These are phyloP conservation scores for Cheilosia pagana DNA, from an alignment of 2,888 invertebrate genomes.

Conservation along the genomic window DNA sequence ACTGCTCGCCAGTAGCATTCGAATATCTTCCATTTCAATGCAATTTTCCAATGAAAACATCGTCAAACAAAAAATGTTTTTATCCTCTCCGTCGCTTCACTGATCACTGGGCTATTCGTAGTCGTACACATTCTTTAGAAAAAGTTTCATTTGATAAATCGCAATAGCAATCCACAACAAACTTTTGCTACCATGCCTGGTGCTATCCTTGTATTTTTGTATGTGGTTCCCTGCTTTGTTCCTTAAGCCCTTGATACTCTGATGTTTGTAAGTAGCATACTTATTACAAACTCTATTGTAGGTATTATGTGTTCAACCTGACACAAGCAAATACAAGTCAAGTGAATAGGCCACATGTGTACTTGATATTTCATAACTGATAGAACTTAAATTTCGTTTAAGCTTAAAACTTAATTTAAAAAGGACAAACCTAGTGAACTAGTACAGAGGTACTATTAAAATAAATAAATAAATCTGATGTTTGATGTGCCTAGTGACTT, in stretches of 20 bases:
- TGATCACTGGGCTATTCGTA: too few relatives aligned
- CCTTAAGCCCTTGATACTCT: conserved; percentile 24
- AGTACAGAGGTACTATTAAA: too few relatives aligned
- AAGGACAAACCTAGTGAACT: too few relatives aligned
- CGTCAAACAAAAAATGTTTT: conserved; percentile 7
- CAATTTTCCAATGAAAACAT: too few relatives aligned
- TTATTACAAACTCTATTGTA: conserved; percentile 9
- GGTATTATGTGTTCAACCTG: not conserved
- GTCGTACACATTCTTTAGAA: not conserved
- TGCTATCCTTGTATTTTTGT: not conserved
- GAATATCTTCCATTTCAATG: too few relatives aligned
- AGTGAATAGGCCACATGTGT: too few relatives aligned
- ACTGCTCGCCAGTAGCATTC: conserved; percentile 11
- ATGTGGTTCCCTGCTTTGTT: not conserved
- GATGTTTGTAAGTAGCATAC: conserved; percentile 38
- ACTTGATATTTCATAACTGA: too few relatives aligned
- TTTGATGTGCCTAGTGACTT: too few relatives aligned
- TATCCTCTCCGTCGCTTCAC: not conserved
- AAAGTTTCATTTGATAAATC: conserved; percentile 36
- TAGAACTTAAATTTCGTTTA: too few relatives aligned
- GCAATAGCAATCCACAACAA: conserved; percentile 15
- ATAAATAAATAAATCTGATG: too few relatives aligned
- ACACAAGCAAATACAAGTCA: conserved; percentile 8
- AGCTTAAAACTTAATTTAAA: too few relatives aligned
- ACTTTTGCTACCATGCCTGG: conserved; percentile 5